Percentiles rank a stretch among this genome's conserved stretches.
Conservation (phyloP, 2,888 invertebrate species). For the Maniola hyperantus region DNA sequence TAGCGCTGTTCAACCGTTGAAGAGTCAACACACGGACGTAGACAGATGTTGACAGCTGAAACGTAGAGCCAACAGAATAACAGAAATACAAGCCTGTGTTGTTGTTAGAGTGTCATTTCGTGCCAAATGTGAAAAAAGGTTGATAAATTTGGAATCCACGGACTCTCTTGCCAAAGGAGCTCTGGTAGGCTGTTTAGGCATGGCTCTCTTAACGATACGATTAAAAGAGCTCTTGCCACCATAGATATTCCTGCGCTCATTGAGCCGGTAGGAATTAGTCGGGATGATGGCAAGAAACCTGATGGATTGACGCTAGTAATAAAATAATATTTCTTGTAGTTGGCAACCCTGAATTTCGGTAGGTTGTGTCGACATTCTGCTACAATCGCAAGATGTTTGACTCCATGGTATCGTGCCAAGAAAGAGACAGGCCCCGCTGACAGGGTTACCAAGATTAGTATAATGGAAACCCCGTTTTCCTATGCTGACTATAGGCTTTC, state of each 20-base stretch:
- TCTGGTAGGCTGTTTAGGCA: too few species aligned
- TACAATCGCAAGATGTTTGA: constrained; percentile 18
- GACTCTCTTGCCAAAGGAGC: too few species aligned
- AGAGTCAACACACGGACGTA: constrained; percentile 7
- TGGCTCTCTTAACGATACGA: too few species aligned
- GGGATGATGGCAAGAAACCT: too few species aligned
- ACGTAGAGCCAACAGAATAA: background rate
- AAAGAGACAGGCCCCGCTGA: constrained; percentile 21
- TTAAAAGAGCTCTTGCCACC: too few species aligned
- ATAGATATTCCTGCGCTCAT: too few species aligned
- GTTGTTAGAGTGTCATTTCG: background rate
- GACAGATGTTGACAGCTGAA: constrained; percentile 14
- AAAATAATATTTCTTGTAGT: background rate
- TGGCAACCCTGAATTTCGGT: background rate
- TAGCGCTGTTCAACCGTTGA: background rate
- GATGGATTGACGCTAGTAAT: too few species aligned
- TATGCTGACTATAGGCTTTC: background rate
- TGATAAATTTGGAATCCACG: too few species aligned
- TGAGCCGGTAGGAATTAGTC: too few species aligned
- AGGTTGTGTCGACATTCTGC: constrained; percentile 11
- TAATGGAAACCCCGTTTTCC: constrained; percentile 8
- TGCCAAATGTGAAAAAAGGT: background rate
- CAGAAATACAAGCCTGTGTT: background rate
- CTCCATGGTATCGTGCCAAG: constrained; percentile 28
- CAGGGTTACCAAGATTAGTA: constrained; percentile 15